Evolutionary conservation across 2,888 invertebrate genomes (phyloP).

Genomic region (Eristalis arbustorum): DNA sequence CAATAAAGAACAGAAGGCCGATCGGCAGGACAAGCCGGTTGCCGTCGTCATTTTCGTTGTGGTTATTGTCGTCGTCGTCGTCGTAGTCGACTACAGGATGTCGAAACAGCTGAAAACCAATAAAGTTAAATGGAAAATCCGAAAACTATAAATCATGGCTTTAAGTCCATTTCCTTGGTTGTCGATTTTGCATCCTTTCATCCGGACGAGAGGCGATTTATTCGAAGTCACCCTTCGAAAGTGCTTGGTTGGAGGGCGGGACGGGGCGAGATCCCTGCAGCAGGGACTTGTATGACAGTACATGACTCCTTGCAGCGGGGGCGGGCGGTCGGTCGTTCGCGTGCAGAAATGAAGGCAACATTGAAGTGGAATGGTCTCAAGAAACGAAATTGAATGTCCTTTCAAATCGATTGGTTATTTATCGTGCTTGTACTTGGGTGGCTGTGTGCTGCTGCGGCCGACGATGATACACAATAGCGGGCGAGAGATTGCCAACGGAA

Average conservation of each 20-base stretch:
- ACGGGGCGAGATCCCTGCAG: background rate
- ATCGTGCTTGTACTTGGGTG: background rate
- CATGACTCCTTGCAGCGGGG: background rate
- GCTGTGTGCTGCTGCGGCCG: background rate
- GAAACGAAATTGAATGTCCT: conserved; percentile 59
- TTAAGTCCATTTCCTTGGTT: conserved; percentile 71
- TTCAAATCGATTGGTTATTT: conserved; percentile 55
- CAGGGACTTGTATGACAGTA: background rate
- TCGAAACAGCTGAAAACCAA: conserved; percentile 65
- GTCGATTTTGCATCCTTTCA: conserved; percentile 71
- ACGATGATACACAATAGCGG: background rate
- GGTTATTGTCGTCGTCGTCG: conserved; percentile 18
- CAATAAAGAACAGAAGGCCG: conserved; percentile 54
- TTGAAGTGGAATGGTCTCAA: conserved; percentile 24
- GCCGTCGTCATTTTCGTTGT: conserved; percentile 6
- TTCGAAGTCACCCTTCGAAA: conserved; percentile 32
- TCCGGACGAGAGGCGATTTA: conserved; percentile 67
- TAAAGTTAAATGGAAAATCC: conserved; percentile 71
- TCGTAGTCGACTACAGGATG: conserved; percentile 18
- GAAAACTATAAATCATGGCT: conserved; percentile 71
- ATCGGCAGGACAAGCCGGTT: conserved; percentile 13
- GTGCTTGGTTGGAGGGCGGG: background rate
- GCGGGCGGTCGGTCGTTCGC: background rate
- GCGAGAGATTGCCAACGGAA: background rate
- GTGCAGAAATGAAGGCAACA: background rate